Percentiles rank a stretch among this genome's conserved stretches.
These are phyloP conservation scores for Venturia canescens DNA, from an alignment of 1,140 invertebrate species.

Conservation along the genomic window DNA sequence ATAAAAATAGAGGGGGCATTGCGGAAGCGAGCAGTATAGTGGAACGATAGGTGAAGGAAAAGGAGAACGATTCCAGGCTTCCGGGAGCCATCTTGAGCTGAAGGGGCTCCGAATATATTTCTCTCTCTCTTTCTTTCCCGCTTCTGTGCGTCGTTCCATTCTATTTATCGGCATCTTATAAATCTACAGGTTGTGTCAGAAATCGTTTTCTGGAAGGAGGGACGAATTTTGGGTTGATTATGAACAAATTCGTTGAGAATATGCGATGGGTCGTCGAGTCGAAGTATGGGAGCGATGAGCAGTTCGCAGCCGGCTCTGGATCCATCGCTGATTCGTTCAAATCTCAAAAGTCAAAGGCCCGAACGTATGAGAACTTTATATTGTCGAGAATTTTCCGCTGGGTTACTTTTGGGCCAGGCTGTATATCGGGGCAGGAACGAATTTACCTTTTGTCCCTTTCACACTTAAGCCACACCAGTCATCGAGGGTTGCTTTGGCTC, in stretches of 20 bases:
- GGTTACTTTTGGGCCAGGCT: neutral
- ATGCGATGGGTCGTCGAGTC: no score
- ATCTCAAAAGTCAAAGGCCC: no score
- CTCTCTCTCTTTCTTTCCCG: neutral
- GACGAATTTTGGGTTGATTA: no score
- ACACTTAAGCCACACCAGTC: neutral
- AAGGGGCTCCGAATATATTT: constrained; percentile 6
- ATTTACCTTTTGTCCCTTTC: neutral
- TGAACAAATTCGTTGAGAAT: no score
- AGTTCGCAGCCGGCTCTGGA: no score
- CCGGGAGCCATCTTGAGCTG: constrained; percentile 27
- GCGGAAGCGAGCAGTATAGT: neutral
- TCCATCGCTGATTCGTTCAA: no score
- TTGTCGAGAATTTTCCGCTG: neutral
- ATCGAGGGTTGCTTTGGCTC: constrained; percentile 24
- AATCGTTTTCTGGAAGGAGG: no score
- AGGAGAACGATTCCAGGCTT: constrained; percentile 14
- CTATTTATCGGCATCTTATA: no score
- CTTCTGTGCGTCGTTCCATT: no score
- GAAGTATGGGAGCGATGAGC: no score
- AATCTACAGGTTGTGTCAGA: no score
- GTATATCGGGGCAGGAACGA: neutral
- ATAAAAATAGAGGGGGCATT: constrained; percentile 5
- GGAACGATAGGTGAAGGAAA: constrained; percentile 27
- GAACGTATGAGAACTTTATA: neutral